phyloP scores from a whole-genome alignment of 2,797 vertebrate genomes.

The Melanotaenia trifasciata region DNA sequence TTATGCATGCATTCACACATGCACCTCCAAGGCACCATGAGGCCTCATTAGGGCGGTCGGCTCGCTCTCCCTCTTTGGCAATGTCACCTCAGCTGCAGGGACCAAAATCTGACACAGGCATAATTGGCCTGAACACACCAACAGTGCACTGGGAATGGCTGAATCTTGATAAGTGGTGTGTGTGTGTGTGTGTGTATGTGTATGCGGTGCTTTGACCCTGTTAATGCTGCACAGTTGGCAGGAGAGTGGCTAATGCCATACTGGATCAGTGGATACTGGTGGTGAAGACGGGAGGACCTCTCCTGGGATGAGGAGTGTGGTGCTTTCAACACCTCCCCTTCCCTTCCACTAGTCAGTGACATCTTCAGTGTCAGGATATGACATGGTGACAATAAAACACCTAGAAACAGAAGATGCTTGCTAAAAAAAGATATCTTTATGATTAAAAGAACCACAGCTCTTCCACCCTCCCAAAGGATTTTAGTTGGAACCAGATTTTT shows the following conservation, averaged over 20 bases:
- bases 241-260: constrained; percentile 82
- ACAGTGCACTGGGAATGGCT: constrained; percentile 75
- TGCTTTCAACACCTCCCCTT: constrained; percentile 62
- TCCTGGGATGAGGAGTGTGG: constrained; percentile 55
- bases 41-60: constrained; percentile 85
- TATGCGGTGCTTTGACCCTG: constrained; percentile 69
- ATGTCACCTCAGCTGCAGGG: constrained; percentile 77
- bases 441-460: not conserved
- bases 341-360: constrained; percentile 25
- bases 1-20: constrained; percentile 42
- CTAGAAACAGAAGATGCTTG: not conserved
- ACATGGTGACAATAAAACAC: constrained; percentile 17
- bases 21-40: constrained; percentile 80
- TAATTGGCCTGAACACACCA: constrained; percentile 90
- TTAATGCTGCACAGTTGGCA: constrained; percentile 74
- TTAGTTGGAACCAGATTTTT: not conserved
- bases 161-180: constrained; percentile 52
- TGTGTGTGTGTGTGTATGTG: constrained; percentile 30
- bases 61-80: constrained; percentile 72
- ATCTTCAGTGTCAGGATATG: constrained; percentile 37
- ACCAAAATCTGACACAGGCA: constrained; percentile 85
- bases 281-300: constrained; percentile 55
- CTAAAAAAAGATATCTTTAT: not conserved
- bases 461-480: not conserved
- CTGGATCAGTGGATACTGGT: constrained; percentile 80